phyloP scores from a whole-genome alignment of 2,888 invertebrate species.

The Sarcophaga rosellei region DNA sequence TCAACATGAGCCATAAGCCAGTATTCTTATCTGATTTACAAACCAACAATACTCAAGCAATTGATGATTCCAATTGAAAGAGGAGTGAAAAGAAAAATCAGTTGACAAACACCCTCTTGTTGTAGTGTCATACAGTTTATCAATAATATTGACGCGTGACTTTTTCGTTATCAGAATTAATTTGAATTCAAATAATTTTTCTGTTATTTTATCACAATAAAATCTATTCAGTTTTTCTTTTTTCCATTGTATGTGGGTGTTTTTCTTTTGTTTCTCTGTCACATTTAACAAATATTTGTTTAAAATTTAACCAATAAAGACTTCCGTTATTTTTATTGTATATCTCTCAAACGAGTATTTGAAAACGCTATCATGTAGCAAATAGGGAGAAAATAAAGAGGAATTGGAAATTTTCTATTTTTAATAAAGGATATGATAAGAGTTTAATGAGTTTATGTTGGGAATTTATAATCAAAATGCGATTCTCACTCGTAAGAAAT shows the following conservation, averaged over 20 bases:
- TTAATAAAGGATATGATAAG: not conserved
- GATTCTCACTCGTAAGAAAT: no score
- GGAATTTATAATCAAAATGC: constrained; percentile 41
- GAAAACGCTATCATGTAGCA: no score
- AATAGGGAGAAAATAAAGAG: no score
- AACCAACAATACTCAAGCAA: not conserved
- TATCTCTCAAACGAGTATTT: not conserved
- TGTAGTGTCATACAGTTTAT: constrained; percentile 48
- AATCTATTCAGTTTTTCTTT: constrained; percentile 17
- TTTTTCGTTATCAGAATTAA: constrained; percentile 51
- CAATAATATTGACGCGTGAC: constrained; percentile 68
- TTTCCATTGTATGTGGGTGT: not conserved
- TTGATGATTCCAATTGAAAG: not conserved
- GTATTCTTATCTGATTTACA: not conserved
- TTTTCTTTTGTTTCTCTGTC: constrained; percentile 26
- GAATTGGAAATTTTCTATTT: no score
- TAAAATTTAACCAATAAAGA: constrained; percentile 49
- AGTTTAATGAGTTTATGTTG: constrained; percentile 35
- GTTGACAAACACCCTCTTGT: constrained; percentile 24
- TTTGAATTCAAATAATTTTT: constrained; percentile 49
- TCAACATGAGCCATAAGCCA: no score
- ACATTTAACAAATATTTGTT: constrained; percentile 60
- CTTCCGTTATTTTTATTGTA: constrained; percentile 3
- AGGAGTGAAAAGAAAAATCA: not conserved
- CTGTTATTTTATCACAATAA: constrained; percentile 43